Evolutionary conservation across 2,888 invertebrate species (phyloP).

Genomic region (Epinotia bilunana): DNA sequence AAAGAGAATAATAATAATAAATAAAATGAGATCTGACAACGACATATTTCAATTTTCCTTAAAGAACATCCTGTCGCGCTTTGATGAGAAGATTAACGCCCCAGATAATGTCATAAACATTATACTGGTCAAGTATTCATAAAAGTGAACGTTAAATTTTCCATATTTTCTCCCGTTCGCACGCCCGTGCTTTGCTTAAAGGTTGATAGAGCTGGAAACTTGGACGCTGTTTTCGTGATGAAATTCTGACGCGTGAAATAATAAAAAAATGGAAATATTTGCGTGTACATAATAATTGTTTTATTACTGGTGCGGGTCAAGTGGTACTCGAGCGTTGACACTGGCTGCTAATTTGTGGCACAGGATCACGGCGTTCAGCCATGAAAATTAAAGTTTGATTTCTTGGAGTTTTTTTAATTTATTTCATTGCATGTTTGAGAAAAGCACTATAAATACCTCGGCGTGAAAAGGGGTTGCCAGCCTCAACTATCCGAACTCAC

Average conservation of each 20-base stretch:
- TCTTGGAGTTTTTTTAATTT: too few species aligned
- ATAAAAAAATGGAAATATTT: slow-evolving; percentile 5
- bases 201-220: neutral
- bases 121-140: slow-evolving; percentile 34
- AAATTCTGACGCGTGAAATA: slow-evolving; percentile 12
- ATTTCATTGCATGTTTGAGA: too few species aligned
- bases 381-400: too few species aligned
- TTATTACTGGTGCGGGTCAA: neutral
- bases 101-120: slow-evolving; percentile 37
- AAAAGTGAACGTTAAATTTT: slow-evolving; percentile 23
- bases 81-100: slow-evolving; percentile 29
- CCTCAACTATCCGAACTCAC: too few species aligned
- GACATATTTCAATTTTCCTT: slow-evolving; percentile 17
- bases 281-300: neutral
- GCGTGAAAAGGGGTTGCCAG: too few species aligned
- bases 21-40: neutral
- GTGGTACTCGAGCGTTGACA: too few species aligned
- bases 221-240: neutral
- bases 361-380: too few species aligned
- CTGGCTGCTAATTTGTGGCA: too few species aligned
- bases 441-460: too few species aligned
- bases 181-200: neutral
- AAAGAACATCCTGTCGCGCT: slow-evolving; percentile 17
- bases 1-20: too few species aligned
- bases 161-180: slow-evolving; percentile 9